phyloP scores from a whole-genome alignment of 2,113 vertebrate genomes.

The Poecilia latipinna region DNA sequence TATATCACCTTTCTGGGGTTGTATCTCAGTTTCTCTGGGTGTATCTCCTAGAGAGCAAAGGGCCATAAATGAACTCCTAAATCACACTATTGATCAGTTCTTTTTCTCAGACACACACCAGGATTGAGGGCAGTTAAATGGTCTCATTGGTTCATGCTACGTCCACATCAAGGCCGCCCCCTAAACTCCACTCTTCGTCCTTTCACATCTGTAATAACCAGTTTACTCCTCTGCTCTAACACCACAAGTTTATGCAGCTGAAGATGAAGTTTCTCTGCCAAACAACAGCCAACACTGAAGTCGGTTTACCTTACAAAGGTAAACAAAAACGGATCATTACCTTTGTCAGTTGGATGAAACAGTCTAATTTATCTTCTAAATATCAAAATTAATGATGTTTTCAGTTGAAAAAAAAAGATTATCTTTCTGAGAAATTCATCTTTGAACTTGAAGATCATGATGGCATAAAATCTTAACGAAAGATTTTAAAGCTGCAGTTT shows the following conservation, averaged over 20 bases:
- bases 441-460: no score
- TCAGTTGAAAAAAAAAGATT: no score
- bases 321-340: neutral
- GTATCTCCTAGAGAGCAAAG: constrained; percentile 44
- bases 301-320: neutral
- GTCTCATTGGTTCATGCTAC: constrained; percentile 57
- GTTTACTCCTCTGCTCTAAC: neutral
- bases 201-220: constrained; percentile 14
- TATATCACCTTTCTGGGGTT: constrained; percentile 49
- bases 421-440: no score
- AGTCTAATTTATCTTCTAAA: no score
- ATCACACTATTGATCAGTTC: constrained; percentile 75
- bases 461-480: no score
- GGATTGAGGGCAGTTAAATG: constrained; percentile 67
- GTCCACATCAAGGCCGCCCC: constrained; percentile 39
- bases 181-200: constrained; percentile 11
- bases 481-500: no score
- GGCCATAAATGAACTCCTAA: constrained; percentile 71
- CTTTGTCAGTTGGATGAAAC: no score
- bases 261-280: neutral
- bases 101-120: constrained; percentile 52
- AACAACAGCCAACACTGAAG: neutral
- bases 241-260: neutral
- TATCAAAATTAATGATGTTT: no score
- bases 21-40: constrained; percentile 23